Base-by-base conservation (phyloP, 1,140 invertebrate genomes). In the Delia radicum region DNA sequence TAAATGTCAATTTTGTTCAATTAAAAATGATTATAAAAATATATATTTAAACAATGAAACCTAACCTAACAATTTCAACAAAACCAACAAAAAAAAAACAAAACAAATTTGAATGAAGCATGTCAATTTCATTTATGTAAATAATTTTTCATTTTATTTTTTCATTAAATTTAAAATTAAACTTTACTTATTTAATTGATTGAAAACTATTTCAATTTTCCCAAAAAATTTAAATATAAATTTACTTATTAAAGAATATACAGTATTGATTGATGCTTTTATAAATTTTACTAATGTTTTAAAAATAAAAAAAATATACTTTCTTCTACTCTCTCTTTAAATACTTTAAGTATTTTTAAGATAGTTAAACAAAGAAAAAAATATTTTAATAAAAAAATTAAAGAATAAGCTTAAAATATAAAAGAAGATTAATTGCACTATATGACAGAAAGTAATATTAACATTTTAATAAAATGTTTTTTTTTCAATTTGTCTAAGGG, bases 1-100 rank as follows among this genome's bases (percentile, higher is more conserved):
- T 55, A 55, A 55, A 55, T 55, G 48, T 55, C 48, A 55, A 55
- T 55, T 55, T 55, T 55, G 48, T 55, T 55, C 48, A 55, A 55
- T 55, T 55, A 55, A 55, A 42, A 55, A 3, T 55, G 48, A 55
- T 21, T 1, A 21, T 2, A 55, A 55, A 18, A 55, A 48, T 5
- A 42, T 15, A 13, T 10, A 42, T 42, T 42, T 42, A 42, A 42
- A 5, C 37, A 18, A 18, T 55, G 18, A 3, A 55, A 21, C 48
- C 18, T 21, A 8, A 55, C 18, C 48, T 21, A 21, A 21, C n/a
- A 55, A 18, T 21, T 21, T 21, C n/a, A 55, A 55, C 15, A 18
- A 33, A 33, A 33, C 31, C 4, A 33, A 33, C 31, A 33, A 33
- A 33, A 4, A 33, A 33, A 37, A 37, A 37, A 1, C 1, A 37